Percentiles rank a stretch among this genome's conserved stretches.
Conservation (phyloP, 2,113 vertebrate species). For the Sinosuthora webbiana region DNA sequence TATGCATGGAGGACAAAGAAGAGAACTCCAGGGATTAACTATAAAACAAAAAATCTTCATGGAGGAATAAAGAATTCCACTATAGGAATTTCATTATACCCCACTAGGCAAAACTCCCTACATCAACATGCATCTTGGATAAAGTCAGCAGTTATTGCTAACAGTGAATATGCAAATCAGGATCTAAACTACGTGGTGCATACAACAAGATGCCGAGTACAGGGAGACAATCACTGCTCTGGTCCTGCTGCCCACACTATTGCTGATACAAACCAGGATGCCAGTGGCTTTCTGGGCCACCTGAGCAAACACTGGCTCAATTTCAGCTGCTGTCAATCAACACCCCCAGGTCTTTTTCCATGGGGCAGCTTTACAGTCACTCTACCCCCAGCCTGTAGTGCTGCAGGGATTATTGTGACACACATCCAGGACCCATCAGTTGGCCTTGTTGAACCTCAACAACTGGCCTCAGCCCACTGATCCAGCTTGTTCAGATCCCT, state of each 20-base stretch:
- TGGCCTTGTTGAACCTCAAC: background rate
- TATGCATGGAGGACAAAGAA: background rate
- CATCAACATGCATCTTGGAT: background rate
- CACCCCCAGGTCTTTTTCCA: background rate
- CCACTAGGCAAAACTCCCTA: background rate
- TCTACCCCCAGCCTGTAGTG: fast-evolving
- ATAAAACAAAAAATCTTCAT: background rate
- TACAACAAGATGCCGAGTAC: background rate
- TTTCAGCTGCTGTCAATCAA: fast-evolving
- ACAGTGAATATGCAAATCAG: background rate
- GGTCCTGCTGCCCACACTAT: background rate
- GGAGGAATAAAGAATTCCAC: background rate
- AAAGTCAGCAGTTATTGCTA: background rate
- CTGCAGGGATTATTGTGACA: background rate
- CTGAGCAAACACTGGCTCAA: background rate
- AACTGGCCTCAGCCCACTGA: fast-evolving
- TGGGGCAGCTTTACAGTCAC: background rate
- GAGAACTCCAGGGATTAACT: background rate
- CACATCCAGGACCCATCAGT: background rate
- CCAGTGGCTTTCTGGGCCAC: background rate
- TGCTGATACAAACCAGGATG: background rate
- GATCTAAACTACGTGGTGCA: background rate
- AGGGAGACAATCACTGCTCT: background rate
- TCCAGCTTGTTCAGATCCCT: background rate
- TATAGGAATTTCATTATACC: background rate